phyloP scores from a whole-genome alignment of 2,113 vertebrate species.

The Thermophis baileyi region DNA sequence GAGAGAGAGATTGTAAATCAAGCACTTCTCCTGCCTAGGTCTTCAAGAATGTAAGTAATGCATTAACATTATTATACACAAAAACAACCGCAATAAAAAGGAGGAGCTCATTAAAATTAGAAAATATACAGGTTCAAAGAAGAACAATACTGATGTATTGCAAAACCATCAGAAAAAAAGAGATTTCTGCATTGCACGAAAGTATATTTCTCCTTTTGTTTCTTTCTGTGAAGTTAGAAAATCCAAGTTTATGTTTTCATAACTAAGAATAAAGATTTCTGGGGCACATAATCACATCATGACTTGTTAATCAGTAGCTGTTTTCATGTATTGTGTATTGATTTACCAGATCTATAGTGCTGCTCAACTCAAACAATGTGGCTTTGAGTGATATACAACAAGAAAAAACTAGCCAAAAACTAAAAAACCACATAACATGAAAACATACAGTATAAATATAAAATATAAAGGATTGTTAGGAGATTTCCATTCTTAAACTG shows the following conservation, averaged over 20 bases:
- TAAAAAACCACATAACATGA: background rate
- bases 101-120: background rate
- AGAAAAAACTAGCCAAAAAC: background rate
- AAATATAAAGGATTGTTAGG: background rate
- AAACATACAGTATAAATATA: background rate
- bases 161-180: background rate
- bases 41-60: background rate
- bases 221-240: background rate
- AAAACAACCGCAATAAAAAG: background rate
- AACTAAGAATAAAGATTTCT: background rate
- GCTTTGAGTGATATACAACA: background rate
- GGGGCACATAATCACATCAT: background rate
- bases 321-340: background rate
- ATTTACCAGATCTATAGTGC: background rate
- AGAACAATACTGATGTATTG: background rate
- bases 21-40: background rate
- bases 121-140: background rate
- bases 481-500: background rate
- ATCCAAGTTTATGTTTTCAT: background rate
- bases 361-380: background rate
- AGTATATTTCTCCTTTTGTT: background rate
- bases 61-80: background rate
- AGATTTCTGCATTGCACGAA: background rate
- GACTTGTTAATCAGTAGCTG: background rate
- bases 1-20: background rate